Evolutionary conservation across 2,113 vertebrate genomes (phyloP), one percentile per base, ranked within the genome.

Genomic region (Colius striatus): DNA sequence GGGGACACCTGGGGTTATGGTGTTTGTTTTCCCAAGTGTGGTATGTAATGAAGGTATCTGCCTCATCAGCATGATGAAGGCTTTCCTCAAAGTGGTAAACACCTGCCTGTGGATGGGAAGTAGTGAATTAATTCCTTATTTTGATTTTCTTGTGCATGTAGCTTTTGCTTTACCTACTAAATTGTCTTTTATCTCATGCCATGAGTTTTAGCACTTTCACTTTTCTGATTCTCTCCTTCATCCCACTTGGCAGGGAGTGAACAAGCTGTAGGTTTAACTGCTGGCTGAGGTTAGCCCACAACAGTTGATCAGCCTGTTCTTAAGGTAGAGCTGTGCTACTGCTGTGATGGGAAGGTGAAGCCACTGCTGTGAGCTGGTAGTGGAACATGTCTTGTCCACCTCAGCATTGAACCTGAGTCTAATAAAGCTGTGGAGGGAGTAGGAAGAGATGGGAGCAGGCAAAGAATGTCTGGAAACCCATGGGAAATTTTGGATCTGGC

Each of bases 1-100:
- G 9, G 0, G 0, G 5, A 66, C 25, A 27, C 63, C 60, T 0
- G 0, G 53, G 67, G 16, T 55, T 43, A 32, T 0, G 4, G 7
- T 3, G 0, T 51, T 90, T 85, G 16, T 71, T 51, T 90, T 74
- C 55, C 60, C 55, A 48, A 74, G 27, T 20, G 74, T 3, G 4
- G 32, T 26, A 61, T 11, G 1, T 36, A 36, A 65, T 55, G 63
- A 50, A 65, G 43, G 9, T 41, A 60, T 84, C 84, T 84, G 65
- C 10, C 66, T 84, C 65, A 77, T 60, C 60, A 90, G 17, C 41
- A 38, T 61, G 41, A 77, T 41, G 45, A 95, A 92, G 5, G 3
- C 43, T 87, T 92, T 78, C n/a, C 55, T 58, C 66, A 47, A 85
- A 74, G 54, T 38, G 53, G 36, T 80, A 57, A 92, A 87, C 30